Percentiles rank a stretch among this genome's conserved stretches.
These are phyloP conservation scores for Pomacea canaliculata DNA, from an alignment of 2,888 invertebrate species.

Conservation along the genomic window DNA sequence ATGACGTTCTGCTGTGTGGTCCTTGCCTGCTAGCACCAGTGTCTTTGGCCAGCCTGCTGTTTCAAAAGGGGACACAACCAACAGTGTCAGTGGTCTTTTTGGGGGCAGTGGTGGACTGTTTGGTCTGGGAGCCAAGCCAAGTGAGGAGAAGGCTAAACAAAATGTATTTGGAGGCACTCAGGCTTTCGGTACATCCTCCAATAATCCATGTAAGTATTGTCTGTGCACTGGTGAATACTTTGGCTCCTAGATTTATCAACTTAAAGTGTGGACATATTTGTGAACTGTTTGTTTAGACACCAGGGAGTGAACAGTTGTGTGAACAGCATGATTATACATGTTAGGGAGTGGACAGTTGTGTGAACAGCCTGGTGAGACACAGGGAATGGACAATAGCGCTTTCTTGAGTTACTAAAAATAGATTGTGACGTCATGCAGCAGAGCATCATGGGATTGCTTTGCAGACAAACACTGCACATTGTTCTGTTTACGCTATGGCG, in stretches of 20 bases:
- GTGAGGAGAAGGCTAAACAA: conserved; percentile 66
- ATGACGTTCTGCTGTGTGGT: too few relatives aligned
- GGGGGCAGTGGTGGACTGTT: conserved; percentile 44
- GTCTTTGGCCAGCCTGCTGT: conserved; percentile 30
- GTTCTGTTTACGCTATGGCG: too few relatives aligned
- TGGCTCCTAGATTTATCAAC: neutral
- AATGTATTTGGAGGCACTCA: conserved; percentile 66
- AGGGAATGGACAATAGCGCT: too few relatives aligned
- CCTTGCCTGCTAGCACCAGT: neutral
- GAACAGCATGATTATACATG: too few relatives aligned
- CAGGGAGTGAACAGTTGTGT: too few relatives aligned
- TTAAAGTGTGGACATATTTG: neutral
- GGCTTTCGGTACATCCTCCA: conserved; percentile 40
- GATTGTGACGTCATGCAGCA: too few relatives aligned
- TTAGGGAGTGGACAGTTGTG: too few relatives aligned
- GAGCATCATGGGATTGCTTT: too few relatives aligned
- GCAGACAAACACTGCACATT: too few relatives aligned
- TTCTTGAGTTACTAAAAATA: too few relatives aligned
- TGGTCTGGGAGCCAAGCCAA: conserved; percentile 68
- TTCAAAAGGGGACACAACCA: conserved; percentile 22
- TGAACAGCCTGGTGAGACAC: too few relatives aligned
- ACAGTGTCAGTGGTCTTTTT: conserved; percentile 7
- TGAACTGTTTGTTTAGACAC: too few relatives aligned
- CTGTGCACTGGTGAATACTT: neutral
- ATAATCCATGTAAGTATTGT: conserved; percentile 21